Conservation (phyloP, 2,113 vertebrate species). For the Tragelaphus strepsiceros region DNA sequence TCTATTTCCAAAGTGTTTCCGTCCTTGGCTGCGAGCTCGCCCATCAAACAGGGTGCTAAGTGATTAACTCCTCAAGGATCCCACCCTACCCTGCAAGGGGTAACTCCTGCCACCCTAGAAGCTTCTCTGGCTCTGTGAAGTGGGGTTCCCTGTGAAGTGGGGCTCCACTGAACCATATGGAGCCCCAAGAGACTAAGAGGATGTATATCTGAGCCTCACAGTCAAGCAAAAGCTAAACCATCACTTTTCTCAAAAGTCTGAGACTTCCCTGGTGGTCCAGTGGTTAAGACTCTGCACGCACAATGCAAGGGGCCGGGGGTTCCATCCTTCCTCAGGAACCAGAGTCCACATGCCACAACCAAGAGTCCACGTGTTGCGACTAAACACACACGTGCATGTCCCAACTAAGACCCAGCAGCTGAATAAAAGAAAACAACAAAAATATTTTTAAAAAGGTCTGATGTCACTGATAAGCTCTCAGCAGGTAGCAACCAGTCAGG, state of each 20-base stretch:
- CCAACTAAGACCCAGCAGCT: not conserved
- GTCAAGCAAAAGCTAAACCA: not conserved
- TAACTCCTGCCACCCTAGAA: not conserved
- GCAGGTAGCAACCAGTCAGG: not conserved
- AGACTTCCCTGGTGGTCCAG: not conserved
- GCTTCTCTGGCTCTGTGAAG: no score
- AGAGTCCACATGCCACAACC: not conserved
- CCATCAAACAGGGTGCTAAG: not conserved
- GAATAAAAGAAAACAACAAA: not conserved
- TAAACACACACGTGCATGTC: not conserved
- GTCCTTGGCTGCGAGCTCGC: not conserved
- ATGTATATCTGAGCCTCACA: not conserved
- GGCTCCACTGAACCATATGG: fast-evolving
- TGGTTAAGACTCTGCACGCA: not conserved
- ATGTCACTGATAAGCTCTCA: not conserved
- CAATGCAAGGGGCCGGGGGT: not conserved
- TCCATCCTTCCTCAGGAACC: not conserved
- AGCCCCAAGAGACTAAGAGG: not conserved
- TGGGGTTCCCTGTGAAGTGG: not conserved
- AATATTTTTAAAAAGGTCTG: not conserved
- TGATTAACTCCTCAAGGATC: fast-evolving
- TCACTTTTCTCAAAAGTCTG: not conserved
- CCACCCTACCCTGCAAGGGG: not conserved
- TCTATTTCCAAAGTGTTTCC: not conserved
- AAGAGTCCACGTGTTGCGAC: not conserved